A percentile compares a stretch with the other conserved stretches of the same genome.
These are phyloP conservation scores for Diarsia mendica DNA, from an alignment of 2,888 invertebrate genomes.

Conservation along the genomic window DNA sequence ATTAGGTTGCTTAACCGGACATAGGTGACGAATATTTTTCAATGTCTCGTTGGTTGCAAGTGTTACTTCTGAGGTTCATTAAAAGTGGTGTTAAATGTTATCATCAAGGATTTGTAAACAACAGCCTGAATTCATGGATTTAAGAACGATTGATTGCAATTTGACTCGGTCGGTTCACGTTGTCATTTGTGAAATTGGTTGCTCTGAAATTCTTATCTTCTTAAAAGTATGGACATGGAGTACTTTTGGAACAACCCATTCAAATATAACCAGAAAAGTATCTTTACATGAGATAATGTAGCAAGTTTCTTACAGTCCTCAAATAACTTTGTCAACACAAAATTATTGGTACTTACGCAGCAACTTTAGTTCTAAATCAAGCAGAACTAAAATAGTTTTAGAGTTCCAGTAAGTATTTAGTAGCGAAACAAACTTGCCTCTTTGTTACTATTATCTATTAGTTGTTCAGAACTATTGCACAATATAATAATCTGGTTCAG, in stretches of 20 bases:
- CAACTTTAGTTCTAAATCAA: background rate
- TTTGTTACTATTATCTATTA: background rate
- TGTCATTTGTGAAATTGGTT: background rate
- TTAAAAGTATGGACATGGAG: no score
- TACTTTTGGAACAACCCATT: no score
- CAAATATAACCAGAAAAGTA: background rate
- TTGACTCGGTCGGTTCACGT: background rate
- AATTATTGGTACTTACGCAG: background rate
- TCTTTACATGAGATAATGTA: background rate
- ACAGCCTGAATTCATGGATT: background rate
- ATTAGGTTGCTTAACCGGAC: no score
- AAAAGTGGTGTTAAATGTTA: background rate
- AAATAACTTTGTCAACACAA: background rate
- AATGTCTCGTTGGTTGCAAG: background rate
- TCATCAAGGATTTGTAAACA: background rate
- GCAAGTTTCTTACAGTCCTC: background rate
- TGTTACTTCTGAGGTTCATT: background rate
- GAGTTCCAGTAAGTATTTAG: background rate
- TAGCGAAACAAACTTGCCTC: background rate
- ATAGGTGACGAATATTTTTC: background rate
- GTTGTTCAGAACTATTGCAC: slow-evolving; percentile 8
- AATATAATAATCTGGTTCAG: slow-evolving; percentile 4
- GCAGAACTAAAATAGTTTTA: slow-evolving; percentile 7
- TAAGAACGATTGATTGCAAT: no score
- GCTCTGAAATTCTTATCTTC: no score